phyloP scores from a whole-genome alignment of 2,888 invertebrate species.

The Hypomecis atomaria region DNA sequence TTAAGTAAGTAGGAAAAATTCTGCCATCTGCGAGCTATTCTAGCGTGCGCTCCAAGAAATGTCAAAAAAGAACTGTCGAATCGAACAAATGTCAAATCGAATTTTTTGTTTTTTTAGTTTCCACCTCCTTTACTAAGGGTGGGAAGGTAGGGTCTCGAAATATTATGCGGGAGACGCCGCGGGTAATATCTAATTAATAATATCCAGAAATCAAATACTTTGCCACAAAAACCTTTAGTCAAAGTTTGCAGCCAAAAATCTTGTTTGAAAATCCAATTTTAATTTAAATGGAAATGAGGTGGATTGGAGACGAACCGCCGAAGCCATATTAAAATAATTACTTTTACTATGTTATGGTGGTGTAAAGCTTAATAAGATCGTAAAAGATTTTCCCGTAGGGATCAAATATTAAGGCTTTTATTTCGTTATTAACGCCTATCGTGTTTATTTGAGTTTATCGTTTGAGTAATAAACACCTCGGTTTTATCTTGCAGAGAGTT shows the following conservation, averaged over 20 bases:
- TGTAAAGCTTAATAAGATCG: conserved; percentile 39
- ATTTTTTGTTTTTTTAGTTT: too few species aligned
- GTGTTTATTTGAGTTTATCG: conserved; percentile 31
- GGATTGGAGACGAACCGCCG: conserved; percentile 51
- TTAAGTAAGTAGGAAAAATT: too few species aligned
- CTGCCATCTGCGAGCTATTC: too few species aligned
- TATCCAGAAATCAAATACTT: conserved; percentile 36
- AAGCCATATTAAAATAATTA: conserved; percentile 58
- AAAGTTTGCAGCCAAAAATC: conserved; percentile 63
- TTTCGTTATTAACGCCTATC: conserved; percentile 21
- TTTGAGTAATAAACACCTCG: conserved; percentile 19
- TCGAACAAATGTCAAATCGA: too few species aligned
- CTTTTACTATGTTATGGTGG: conserved; percentile 39
- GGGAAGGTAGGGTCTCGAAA: too few species aligned
- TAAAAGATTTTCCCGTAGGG: conserved; percentile 29
- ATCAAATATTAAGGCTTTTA: conserved; percentile 27
- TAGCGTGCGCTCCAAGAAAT: too few species aligned
- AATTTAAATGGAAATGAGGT: conserved; percentile 76
- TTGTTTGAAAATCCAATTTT: conserved; percentile 67
- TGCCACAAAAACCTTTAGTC: conserved; percentile 39
- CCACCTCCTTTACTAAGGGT: too few species aligned
- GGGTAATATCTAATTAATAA: too few species aligned
- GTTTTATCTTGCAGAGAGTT: conserved; percentile 13
- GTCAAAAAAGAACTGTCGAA: too few species aligned
- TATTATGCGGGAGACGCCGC: too few species aligned